Evolutionary conservation across 2,797 vertebrate genomes (phyloP).

Genomic region (Threskiornis aethiopicus): DNA sequence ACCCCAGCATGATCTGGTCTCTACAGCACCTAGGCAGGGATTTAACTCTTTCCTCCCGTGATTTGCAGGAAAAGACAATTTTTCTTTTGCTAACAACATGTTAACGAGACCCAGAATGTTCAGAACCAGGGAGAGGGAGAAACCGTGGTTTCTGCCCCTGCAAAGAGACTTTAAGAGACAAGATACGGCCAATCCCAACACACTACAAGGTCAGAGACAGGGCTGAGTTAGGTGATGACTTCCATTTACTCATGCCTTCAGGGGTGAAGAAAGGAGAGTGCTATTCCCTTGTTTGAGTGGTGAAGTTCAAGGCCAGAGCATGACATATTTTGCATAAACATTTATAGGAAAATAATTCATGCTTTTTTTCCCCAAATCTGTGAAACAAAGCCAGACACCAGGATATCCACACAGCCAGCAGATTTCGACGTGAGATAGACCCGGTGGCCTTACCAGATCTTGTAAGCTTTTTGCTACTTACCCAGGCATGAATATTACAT

Average conservation of each 20-base stretch:
- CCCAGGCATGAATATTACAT: background rate
- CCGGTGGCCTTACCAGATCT: background rate
- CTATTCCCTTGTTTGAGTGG: background rate
- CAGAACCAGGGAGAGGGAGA: background rate
- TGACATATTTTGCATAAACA: background rate
- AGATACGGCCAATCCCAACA: background rate
- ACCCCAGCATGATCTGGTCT: background rate
- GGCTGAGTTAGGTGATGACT: background rate
- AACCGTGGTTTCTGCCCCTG: background rate
- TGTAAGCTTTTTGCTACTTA: background rate
- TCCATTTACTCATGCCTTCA: background rate
- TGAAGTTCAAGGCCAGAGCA: background rate
- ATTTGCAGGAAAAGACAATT: background rate
- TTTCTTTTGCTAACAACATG: background rate
- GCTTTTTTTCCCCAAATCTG: background rate
- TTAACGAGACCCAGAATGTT: background rate
- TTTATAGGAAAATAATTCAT: background rate
- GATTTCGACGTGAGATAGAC: background rate
- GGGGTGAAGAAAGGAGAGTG: background rate
- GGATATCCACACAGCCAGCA: background rate
- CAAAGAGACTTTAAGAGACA: background rate
- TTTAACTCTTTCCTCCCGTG: background rate
- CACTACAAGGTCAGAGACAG: background rate
- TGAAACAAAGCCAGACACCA: background rate
- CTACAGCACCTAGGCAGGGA: background rate